A percentile compares a stretch with the other conserved stretches of the same genome.
These are phyloP conservation scores for Callosobruchus maculatus DNA, from an alignment of 2,888 invertebrate species.

Conservation along the genomic window DNA sequence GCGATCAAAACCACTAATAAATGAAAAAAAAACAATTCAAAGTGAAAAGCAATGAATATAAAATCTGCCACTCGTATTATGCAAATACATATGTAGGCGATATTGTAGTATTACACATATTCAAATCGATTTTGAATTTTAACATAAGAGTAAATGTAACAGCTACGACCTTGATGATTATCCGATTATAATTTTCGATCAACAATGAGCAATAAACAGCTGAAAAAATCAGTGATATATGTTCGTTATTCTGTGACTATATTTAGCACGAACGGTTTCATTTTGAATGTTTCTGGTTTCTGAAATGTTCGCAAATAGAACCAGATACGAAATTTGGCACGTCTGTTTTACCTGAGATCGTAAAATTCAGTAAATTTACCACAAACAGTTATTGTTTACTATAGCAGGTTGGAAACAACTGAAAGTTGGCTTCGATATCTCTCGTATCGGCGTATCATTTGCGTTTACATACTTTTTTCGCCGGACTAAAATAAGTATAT, in stretches of 20 bases:
- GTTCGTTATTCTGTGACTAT: background rate
- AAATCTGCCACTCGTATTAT: background rate
- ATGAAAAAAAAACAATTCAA: no score
- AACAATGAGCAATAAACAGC: background rate
- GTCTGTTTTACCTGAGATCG: background rate
- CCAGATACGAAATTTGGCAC: background rate
- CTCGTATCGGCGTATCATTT: background rate
- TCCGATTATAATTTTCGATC: background rate
- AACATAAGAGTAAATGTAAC: background rate
- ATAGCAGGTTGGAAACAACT: background rate
- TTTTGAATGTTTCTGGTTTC: background rate
- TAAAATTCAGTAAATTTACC: background rate
- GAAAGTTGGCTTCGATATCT: background rate
- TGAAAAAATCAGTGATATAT: background rate
- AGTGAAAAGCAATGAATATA: no score
- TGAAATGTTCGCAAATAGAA: background rate
- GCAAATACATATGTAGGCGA: background rate
- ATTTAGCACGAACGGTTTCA: background rate
- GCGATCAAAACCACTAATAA: no score
- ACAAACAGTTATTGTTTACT: background rate
- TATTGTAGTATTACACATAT: background rate
- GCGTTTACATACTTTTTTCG: background rate
- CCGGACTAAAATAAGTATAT: background rate
- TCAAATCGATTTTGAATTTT: background rate
- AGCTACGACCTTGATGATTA: background rate